These are phyloP conservation scores for Gracilinanus agilis DNA, from an alignment of 2,113 vertebrate genomes.

Conservation along the genomic window DNA sequence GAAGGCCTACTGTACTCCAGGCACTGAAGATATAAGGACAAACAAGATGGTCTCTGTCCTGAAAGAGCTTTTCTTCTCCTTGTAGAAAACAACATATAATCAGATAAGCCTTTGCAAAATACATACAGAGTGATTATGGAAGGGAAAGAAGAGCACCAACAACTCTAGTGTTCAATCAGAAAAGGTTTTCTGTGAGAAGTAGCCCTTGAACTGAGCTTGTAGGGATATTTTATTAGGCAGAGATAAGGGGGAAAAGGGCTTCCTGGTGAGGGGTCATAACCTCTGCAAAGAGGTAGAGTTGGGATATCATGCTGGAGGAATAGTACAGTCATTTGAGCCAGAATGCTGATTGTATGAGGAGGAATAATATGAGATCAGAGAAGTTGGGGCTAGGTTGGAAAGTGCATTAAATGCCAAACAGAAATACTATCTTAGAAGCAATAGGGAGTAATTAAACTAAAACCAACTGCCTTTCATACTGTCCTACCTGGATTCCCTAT, in stretches of 20 bases:
- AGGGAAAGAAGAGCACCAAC: too few species aligned
- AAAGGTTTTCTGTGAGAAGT: background rate
- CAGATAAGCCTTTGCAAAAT: too few species aligned
- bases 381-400: background rate
- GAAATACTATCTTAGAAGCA: background rate
- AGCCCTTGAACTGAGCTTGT: background rate
- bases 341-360: background rate
- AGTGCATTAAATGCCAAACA: background rate
- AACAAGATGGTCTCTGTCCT: background rate
- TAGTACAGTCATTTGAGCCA: background rate
- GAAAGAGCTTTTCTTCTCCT: background rate
- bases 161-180: background rate
- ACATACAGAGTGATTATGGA: too few species aligned
- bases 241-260: rapidly evolving
- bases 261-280: background rate
- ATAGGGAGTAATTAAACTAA: background rate
- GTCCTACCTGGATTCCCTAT: background rate
- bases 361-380: background rate
- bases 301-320: background rate
- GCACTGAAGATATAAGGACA: background rate
- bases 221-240: background rate
- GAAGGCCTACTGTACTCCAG: background rate
- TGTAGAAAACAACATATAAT: background rate
- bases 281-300: background rate
- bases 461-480: background rate